Evolutionary conservation across 2,888 invertebrate genomes (phyloP), one percentile per base, ranked within the genome.

Genomic region (Mythimna ferrago): DNA sequence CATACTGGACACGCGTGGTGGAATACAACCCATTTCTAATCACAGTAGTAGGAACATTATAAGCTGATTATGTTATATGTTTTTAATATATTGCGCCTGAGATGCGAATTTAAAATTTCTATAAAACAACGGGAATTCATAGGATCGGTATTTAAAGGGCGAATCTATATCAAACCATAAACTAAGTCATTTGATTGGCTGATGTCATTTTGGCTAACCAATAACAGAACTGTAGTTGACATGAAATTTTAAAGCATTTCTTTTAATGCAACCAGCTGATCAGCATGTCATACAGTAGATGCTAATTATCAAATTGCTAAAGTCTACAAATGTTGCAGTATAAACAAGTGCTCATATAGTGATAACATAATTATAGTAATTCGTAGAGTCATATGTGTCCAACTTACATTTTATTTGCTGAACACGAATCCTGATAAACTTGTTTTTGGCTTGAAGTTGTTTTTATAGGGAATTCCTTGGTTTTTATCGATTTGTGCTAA

Each of bases 381-480:
- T 77, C 14, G 51, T 61, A 67, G 53, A 61, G 32, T n/a, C 63
- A 54, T 44, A 32, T 68, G 11, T 64, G 11, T 65, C 69, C 32
- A 78, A 44, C 26, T 57, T 73, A 68, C 32, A 65, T 63, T 64
- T 60, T 71, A 63, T 62, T 66, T 71, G 56, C 56, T 54, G 9
- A 64, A 19, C 51, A 66, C 44, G 19, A 69, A 75, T 76, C 70
- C 66, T 58, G 58, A 67, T 69, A 78, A 81, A 81, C 82, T 78
- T 3, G 81, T 81, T 78, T 71, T 58, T 65, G 35, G 21, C 71
- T 63, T 51, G 70, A 35, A 60, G 70, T 35, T 11, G 48, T 56
- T 73, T 69, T 70, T 60, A 38, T 71, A 61, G 78, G 78, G 71
- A 78, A 81, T 72, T 66, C 64, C 64, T 78, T 35, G 38, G 61